Percentiles rank a stretch among this genome's conserved stretches.
phyloP scores from a whole-genome alignment of 2,113 vertebrate species.

The Seriola quinqueradiata region DNA sequence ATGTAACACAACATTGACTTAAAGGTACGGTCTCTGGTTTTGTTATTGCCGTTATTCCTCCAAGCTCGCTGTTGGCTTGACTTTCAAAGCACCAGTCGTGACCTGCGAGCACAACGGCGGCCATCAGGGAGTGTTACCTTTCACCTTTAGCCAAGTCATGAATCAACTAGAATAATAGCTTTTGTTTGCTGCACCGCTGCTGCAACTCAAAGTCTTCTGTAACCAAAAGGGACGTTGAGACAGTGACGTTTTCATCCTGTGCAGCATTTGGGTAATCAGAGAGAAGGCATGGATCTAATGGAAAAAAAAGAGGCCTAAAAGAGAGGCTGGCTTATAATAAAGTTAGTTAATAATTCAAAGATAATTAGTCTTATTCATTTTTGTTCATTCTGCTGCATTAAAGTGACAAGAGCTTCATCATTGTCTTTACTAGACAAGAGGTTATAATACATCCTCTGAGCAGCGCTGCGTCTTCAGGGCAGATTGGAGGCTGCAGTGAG shows the following conservation, averaged over 20 bases:
- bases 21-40: slow-evolving; percentile 4
- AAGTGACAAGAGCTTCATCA: too few species aligned
- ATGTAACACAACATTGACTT: slow-evolving; percentile 27
- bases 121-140: not conserved
- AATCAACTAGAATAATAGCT: not conserved
- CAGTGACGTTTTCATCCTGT: not conserved
- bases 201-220: not conserved
- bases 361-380: not conserved
- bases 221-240: not conserved
- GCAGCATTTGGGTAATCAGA: not conserved
- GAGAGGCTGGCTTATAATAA: not conserved
- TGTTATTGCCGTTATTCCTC: not conserved
- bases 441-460: too few species aligned
- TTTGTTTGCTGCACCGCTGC: not conserved
- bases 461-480: too few species aligned
- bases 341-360: not conserved
- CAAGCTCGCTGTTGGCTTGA: not conserved
- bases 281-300: not conserved
- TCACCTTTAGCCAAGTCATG: not conserved
- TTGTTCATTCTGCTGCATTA: too few species aligned
- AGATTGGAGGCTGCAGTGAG: too few species aligned
- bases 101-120: not conserved
- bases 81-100: not conserved
- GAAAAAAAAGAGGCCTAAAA: not conserved
- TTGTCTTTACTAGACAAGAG: too few species aligned